Evolutionary conservation across 2,888 invertebrate species (phyloP).

Genomic region (Xiphydria camelus): DNA sequence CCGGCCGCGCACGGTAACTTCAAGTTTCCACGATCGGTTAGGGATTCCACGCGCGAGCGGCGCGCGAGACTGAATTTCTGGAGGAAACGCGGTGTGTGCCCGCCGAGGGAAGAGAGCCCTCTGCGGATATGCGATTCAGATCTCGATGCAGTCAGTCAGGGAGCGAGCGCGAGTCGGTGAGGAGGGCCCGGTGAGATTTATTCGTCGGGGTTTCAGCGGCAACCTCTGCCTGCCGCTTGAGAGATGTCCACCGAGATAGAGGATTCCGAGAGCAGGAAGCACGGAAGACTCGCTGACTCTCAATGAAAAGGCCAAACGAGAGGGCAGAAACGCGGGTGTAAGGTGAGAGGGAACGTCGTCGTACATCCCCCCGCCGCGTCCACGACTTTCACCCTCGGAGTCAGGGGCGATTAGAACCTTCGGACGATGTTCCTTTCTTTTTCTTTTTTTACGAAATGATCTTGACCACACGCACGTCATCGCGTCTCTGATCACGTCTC

Average conservation of each 20-base stretch:
- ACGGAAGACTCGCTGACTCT: conserved; percentile 48
- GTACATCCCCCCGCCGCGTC: too few relatives aligned
- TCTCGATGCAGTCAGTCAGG: conserved; percentile 34
- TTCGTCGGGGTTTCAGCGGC: conserved; percentile 40
- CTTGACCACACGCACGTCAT: too few relatives aligned
- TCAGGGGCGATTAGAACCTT: too few relatives aligned
- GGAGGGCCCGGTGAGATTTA: conserved; percentile 40
- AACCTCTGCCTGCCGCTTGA: conserved; percentile 29
- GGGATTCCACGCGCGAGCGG: conserved; percentile 29
- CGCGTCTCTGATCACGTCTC: too few relatives aligned
- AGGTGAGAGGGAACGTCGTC: too few relatives aligned
- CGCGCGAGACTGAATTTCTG: conserved; percentile 21
- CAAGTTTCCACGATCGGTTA: conserved; percentile 14
- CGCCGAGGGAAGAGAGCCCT: too few relatives aligned
- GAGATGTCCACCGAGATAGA: conserved; percentile 52
- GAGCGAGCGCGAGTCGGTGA: conserved; percentile 24
- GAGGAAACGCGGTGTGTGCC: conserved; percentile 27
- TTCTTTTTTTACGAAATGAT: too few relatives aligned
- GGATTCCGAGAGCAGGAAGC: conserved; percentile 47
- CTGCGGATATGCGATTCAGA: conserved; percentile 37
- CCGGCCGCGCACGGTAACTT: too few relatives aligned
- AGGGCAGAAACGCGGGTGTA: too few relatives aligned
- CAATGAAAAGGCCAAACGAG: conserved; percentile 45
- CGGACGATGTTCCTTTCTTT: too few relatives aligned
- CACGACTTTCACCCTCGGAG: too few relatives aligned